phyloP scores from a whole-genome alignment of 1,140 invertebrate genomes.

The Ditylenchus dipsaci region DNA sequence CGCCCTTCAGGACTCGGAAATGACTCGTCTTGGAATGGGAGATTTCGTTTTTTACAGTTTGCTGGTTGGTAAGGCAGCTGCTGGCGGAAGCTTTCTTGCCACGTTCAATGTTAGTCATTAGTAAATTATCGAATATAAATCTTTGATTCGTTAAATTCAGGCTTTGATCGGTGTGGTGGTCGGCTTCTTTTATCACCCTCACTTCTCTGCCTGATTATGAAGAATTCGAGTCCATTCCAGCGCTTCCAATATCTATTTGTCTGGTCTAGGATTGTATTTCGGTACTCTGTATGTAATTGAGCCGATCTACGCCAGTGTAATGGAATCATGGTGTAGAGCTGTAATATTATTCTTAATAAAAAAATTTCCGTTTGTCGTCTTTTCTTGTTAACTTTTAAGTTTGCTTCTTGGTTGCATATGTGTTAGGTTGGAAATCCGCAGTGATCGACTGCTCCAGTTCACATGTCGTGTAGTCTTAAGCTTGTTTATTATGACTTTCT shows the following conservation, averaged over 20 bases:
- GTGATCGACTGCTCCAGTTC: too few species aligned
- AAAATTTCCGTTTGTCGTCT: too few species aligned
- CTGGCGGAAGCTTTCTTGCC: constrained; percentile 72
- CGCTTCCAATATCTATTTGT: constrained; percentile 47
- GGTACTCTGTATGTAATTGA: constrained; percentile 24
- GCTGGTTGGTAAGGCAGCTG: constrained; percentile 93
- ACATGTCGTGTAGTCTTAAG: too few species aligned
- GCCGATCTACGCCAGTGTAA: constrained; percentile 1
- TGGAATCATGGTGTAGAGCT: too few species aligned
- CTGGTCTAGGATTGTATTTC: constrained; percentile 47
- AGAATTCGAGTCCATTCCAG: constrained; percentile 32
- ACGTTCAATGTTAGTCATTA: constrained; percentile 38
- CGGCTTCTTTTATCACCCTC: constrained; percentile 42
- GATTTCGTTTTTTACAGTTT: constrained; percentile 99
- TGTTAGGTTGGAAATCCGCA: too few species aligned
- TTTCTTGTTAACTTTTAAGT: too few species aligned
- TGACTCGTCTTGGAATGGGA: constrained; percentile 74
- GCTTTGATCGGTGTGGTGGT: constrained; percentile 35
- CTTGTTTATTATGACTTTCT: too few species aligned
- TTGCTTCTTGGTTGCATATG: too few species aligned
- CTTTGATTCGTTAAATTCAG: too few species aligned
- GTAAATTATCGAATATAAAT: too few species aligned
- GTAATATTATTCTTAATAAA: too few species aligned
- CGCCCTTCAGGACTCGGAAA: constrained; percentile 14
- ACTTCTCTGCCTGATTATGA: constrained; percentile 31